Percentiles rank a stretch among this genome's conserved stretches.
Conservation (phyloP, 2,113 vertebrate genomes). For the Mesembrinibis cayennensis region DNA sequence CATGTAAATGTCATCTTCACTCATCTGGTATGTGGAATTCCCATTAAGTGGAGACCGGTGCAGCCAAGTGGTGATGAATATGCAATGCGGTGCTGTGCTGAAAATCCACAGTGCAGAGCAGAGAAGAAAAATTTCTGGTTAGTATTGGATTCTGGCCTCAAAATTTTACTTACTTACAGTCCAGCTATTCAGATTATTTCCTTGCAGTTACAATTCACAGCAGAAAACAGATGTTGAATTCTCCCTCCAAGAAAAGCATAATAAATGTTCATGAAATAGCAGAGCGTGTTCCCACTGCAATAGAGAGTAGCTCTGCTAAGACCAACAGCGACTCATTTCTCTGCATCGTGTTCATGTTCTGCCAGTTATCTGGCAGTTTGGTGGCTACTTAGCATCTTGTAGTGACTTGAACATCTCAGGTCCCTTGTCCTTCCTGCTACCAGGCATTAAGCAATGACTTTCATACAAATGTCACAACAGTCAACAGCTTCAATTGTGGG, state of each 20-base stretch:
- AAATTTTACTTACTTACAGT: neutral
- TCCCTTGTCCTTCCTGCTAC: neutral
- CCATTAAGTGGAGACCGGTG: neutral
- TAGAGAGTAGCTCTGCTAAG: neutral
- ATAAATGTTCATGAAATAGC: neutral
- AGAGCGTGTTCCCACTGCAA: neutral
- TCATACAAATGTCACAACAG: neutral
- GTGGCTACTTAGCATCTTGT: neutral
- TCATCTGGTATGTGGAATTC: conserved; percentile 40
- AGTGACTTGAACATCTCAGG: neutral
- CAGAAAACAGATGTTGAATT: conserved; percentile 25
- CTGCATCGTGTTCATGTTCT: neutral
- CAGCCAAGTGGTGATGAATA: conserved; percentile 53
- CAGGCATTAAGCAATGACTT: neutral
- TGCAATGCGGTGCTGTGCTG: neutral
- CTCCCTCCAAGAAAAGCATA: conserved; percentile 3
- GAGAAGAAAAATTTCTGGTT: neutral
- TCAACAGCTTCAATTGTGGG: neutral
- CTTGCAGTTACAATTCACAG: neutral
- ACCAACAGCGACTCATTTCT: neutral
- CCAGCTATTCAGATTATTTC: conserved; percentile 14
- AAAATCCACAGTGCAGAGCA: conserved; percentile 2
- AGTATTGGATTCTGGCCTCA: neutral
- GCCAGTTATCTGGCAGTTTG: neutral
- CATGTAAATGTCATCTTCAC: conserved; percentile 2